A percentile compares a stretch with the other conserved stretches of the same genome.
These are phyloP conservation scores for Zygaena filipendulae DNA, from an alignment of 2,888 invertebrate genomes.

Conservation along the genomic window DNA sequence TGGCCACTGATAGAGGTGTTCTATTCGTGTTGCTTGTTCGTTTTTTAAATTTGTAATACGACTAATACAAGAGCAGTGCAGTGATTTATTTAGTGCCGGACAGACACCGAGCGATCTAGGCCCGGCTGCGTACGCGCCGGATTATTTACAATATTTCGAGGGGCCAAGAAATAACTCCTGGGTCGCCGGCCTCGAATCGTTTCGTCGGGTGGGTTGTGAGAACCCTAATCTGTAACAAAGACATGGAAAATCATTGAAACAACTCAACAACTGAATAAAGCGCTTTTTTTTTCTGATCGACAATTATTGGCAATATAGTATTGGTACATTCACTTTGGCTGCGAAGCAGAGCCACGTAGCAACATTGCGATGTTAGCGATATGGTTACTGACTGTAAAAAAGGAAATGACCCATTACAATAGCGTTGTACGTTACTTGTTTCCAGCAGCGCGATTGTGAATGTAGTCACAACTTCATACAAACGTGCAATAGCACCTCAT, in stretches of 20 bases:
- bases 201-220: slow-evolving; percentile 45
- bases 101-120: slow-evolving; percentile 62
- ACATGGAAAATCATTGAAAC: slow-evolving; percentile 4
- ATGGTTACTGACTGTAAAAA: too few relatives aligned
- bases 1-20: slow-evolving; percentile 60
- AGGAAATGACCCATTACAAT: slow-evolving; percentile 29
- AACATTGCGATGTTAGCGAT: slow-evolving; percentile 3
- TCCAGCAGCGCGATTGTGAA: too few relatives aligned
- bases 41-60: slow-evolving; percentile 48
- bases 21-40: slow-evolving; percentile 41
- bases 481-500: too few relatives aligned
- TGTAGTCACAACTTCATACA: too few relatives aligned
- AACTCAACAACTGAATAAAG: not conserved
- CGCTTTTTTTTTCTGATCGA: too few relatives aligned
- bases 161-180: slow-evolving; percentile 29
- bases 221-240: slow-evolving; percentile 57
- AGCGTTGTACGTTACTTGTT: too few relatives aligned
- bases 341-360: too few relatives aligned
- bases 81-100: slow-evolving; percentile 40
- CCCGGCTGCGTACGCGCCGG: too few relatives aligned
- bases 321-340: too few relatives aligned
- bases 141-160: slow-evolving; percentile 42
- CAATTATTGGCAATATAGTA: too few relatives aligned
- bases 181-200: slow-evolving; percentile 56
- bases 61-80: slow-evolving; percentile 56